phyloP scores from a whole-genome alignment of 1,140 invertebrate species.

The Listronotus bonariensis region DNA sequence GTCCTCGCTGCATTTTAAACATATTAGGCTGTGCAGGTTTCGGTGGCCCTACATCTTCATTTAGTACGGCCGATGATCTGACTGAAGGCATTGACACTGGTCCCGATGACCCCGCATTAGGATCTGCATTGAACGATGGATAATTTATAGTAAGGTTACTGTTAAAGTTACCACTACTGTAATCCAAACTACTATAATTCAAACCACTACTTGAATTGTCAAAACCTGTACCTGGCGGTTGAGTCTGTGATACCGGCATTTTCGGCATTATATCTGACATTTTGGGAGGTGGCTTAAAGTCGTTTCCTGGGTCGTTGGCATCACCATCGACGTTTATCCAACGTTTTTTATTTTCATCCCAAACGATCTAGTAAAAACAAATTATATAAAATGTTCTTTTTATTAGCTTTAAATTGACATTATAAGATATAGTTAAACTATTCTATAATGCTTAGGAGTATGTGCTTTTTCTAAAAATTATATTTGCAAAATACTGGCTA shows the following conservation, averaged over 20 bases:
- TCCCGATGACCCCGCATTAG: slow-evolving; percentile 28
- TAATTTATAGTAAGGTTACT: slow-evolving; percentile 3
- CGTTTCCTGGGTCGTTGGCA: slow-evolving; percentile 62
- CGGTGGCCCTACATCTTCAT: slow-evolving; percentile 46
- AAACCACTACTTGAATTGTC: not conserved
- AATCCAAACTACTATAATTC: slow-evolving; percentile 28
- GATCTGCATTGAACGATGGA: slow-evolving; percentile 18
- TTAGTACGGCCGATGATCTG: slow-evolving; percentile 37
- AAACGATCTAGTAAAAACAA: slow-evolving; percentile 74
- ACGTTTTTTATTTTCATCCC: slow-evolving; percentile 81
- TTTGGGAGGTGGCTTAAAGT: slow-evolving; percentile 78
- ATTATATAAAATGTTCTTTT: too few relatives aligned
- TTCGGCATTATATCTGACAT: slow-evolving; percentile 62
- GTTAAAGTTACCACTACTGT: slow-evolving; percentile 23
- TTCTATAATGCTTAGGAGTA: too few relatives aligned
- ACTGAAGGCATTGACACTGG: slow-evolving; percentile 38
- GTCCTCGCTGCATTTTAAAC: slow-evolving; percentile 75
- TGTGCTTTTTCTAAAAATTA: too few relatives aligned
- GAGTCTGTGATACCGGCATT: slow-evolving; percentile 5
- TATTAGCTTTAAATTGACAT: too few relatives aligned
- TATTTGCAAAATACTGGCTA: too few relatives aligned
- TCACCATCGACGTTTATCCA: slow-evolving; percentile 86
- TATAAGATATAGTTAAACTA: too few relatives aligned
- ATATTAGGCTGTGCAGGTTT: slow-evolving; percentile 66
- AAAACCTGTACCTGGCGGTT: slow-evolving; percentile 21